Evolutionary conservation across 2,113 vertebrate species (phyloP).

Genomic region (Rhinogobius similis): DNA sequence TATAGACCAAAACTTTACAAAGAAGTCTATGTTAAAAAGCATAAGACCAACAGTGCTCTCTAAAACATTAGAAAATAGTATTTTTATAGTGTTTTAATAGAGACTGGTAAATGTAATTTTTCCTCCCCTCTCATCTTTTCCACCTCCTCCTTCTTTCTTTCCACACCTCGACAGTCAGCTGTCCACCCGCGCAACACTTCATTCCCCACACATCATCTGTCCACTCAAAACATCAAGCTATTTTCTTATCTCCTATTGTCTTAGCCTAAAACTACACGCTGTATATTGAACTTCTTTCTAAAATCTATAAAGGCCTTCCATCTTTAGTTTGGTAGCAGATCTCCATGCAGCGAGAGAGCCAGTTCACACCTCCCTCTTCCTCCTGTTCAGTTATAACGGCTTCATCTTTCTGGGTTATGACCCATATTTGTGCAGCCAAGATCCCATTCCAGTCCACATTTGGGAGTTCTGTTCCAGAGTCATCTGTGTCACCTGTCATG

Average conservation of each 20-base stretch:
- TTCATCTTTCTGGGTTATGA: constrained; percentile 41
- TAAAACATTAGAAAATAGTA: no score
- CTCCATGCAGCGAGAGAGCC: not conserved
- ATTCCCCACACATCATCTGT: constrained; percentile 10
- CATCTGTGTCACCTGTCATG: constrained; percentile 1
- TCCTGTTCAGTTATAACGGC: constrained; percentile 31
- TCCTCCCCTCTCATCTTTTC: not conserved
- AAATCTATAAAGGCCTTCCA: not conserved
- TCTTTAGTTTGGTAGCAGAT: constrained; percentile 4
- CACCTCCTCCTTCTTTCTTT: not conserved
- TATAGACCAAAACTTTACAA: constrained; percentile 14
- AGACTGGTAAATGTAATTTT: not conserved
- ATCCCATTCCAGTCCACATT: constrained; percentile 7
- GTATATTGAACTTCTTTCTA: not conserved
- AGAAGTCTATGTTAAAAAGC: constrained; percentile 42
- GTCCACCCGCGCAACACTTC: constrained; percentile 13
- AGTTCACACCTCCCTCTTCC: constrained; percentile 38
- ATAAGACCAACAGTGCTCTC: not conserved
- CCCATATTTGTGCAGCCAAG: constrained; percentile 29
- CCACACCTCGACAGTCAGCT: constrained; percentile 20
- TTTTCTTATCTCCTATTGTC: not conserved
- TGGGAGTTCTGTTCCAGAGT: constrained; percentile 11
- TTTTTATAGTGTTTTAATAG: not conserved
- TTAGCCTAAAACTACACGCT: not conserved
- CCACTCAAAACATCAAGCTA: not conserved